Base-by-base conservation (phyloP, 2,888 invertebrate genomes). In the Trichogramma evanescens region DNA sequence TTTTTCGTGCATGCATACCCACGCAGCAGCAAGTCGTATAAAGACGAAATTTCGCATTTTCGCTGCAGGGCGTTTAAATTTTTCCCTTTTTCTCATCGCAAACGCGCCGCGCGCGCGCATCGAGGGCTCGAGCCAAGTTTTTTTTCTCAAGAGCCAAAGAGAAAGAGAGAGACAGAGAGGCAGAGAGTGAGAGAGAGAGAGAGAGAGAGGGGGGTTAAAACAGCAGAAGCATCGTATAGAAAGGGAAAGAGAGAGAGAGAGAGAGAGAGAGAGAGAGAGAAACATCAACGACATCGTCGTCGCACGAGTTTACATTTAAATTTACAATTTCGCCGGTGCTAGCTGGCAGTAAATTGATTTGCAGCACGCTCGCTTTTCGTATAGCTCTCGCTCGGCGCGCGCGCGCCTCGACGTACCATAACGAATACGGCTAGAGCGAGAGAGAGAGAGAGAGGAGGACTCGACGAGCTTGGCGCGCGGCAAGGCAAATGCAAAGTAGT, bases 241-340 rank as follows among this genome's bases (percentile, higher is more conserved):
- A 26, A 40, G 40, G 10, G 9, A 55, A 13, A 7, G 13, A 48
- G 9, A 6, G 54, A 13, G 5, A 46, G 41, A 13, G 48, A 49
- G n/a, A 40, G 40, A 7, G 9, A 55, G 9, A 7, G 13, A 48
- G 9, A 6, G 54, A 13, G 5, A 46, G 41, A 13, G 48, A 49
- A 4, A 46, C 42, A 49, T 13, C 10, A 26, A 38, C 26, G 13
- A 42, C 41, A 9, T 38, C 9, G 42, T 64, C 64, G 62, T 66
- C 66, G 53, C 64, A 57, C 64, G 57, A 67, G 67, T 69, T 71
- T 68, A 66, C 68, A 71, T 72, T 71, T 70, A 70, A 70, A 72
- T 72, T 72, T 71, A 71, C 68, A 72, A 70, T 71, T 66, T 58
- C 67, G 3, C 63, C 64, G 54, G 46, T 65, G 59, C 62, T 58